Percentiles rank a stretch among this genome's conserved stretches.
phyloP scores from a whole-genome alignment of 2,113 vertebrate genomes.

The Psittacula cyanocephala region DNA sequence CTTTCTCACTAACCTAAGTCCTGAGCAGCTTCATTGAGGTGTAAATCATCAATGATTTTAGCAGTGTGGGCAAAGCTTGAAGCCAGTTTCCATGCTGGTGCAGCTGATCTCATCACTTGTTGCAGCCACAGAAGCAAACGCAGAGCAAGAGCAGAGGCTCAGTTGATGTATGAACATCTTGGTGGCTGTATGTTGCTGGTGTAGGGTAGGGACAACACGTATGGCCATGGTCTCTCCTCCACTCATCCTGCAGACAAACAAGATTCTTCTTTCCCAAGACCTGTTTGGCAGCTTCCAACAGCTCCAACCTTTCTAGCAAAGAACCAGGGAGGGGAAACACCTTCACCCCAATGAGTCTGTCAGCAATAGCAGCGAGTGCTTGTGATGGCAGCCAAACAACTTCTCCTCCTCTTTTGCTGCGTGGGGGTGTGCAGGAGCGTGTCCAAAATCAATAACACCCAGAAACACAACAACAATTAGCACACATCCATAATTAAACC shows the following conservation, averaged over 20 bases:
- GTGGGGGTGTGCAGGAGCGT: neutral
- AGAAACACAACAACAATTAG: slow-evolving; percentile 15
- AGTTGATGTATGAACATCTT: neutral
- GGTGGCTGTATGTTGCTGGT: neutral
- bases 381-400: neutral
- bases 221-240: neutral
- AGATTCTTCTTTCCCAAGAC: neutral
- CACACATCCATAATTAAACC: neutral
- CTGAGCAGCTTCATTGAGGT: neutral
- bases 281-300: neutral
- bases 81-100: accelerated
- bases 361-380: neutral
- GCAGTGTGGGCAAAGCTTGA: neutral
- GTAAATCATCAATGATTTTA: neutral
- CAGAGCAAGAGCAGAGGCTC: neutral
- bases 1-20: neutral
- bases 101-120: neutral
- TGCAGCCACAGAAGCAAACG: neutral
- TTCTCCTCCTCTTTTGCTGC: neutral
- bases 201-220: too few species aligned
- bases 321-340: neutral
- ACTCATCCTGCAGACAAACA: neutral
- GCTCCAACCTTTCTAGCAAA: neutral
- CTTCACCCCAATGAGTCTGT: neutral
- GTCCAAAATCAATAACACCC: slow-evolving; percentile 17